Evolutionary conservation across 2,888 invertebrate genomes (phyloP).

Genomic region (Xestobium rufovillosum): DNA sequence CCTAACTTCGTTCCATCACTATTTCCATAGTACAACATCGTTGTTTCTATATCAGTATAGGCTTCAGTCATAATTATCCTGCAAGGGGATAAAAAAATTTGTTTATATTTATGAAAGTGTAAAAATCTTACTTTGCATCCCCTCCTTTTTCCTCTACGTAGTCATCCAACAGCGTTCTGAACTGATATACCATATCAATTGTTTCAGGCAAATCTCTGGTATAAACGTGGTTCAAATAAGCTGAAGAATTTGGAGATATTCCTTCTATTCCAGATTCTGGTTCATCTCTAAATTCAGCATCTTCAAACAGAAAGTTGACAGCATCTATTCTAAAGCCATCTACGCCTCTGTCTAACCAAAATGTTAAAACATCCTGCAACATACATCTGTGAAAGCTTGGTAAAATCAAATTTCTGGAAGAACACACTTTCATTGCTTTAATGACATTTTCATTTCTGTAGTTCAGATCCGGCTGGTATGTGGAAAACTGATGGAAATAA

Average conservation of each 20-base stretch:
- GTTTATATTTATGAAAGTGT: background rate
- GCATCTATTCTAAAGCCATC: slow-evolving; percentile 84
- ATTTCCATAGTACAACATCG: slow-evolving; percentile 59
- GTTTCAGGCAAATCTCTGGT: slow-evolving; percentile 53
- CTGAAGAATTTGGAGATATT: background rate
- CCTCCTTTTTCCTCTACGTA: slow-evolving; percentile 40
- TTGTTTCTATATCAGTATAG: slow-evolving; percentile 52
- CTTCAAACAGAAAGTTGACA: slow-evolving; percentile 48
- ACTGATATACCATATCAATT: slow-evolving; percentile 58
- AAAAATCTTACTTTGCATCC: slow-evolving; percentile 33
- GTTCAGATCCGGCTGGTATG: slow-evolving; percentile 47
- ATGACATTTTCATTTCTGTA: slow-evolving; percentile 59
- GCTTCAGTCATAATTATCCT: slow-evolving; percentile 73
- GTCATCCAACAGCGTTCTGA: slow-evolving; percentile 56
- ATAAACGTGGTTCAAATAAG: slow-evolving; percentile 54
- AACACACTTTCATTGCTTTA: slow-evolving; percentile 53
- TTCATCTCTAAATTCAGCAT: slow-evolving; percentile 39
- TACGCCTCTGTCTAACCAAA: slow-evolving; percentile 77
- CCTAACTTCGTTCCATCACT: slow-evolving; percentile 46
- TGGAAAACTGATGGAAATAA: slow-evolving; percentile 68
- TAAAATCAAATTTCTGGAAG: too few species aligned
- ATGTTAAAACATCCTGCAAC: slow-evolving; percentile 57
- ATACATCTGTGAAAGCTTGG: too few species aligned
- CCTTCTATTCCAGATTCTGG: slow-evolving; percentile 30
- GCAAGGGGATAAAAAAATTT: slow-evolving; percentile 8